These are phyloP conservation scores for Nomada hirtipes DNA, from an alignment of 2,888 invertebrate genomes.

Conservation along the genomic window DNA sequence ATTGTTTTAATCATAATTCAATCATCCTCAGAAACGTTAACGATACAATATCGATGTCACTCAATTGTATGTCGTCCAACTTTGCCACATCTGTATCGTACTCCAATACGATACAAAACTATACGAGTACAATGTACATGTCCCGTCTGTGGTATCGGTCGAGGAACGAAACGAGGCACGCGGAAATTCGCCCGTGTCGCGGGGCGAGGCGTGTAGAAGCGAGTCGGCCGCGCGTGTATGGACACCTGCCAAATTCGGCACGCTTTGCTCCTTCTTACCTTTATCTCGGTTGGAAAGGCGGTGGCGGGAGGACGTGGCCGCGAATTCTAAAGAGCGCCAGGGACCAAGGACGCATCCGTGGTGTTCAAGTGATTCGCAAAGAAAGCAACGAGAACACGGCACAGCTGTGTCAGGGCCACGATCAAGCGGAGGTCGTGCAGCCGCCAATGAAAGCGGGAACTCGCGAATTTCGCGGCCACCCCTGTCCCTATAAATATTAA, in stretches of 20 bases:
- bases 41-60: too few relatives aligned
- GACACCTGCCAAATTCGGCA: slow-evolving; percentile 74
- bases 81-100: too few relatives aligned
- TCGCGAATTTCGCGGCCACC: slow-evolving; percentile 29
- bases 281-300: slow-evolving; percentile 55
- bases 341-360: slow-evolving; percentile 76
- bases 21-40: too few relatives aligned
- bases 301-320: slow-evolving; percentile 62
- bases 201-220: slow-evolving; percentile 12
- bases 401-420: slow-evolving; percentile 78
- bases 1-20: too few relatives aligned
- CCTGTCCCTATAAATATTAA: slow-evolving; percentile 23
- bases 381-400: slow-evolving; percentile 73
- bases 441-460: slow-evolving; percentile 28
- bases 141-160: neutral
- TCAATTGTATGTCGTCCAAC: too few relatives aligned
- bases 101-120: neutral
- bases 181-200: slow-evolving; percentile 29
- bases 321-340: slow-evolving; percentile 70
- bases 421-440: slow-evolving; percentile 63
- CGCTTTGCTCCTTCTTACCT: slow-evolving; percentile 55
- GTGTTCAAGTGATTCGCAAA: slow-evolving; percentile 74
- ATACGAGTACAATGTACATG: neutral
- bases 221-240: slow-evolving; percentile 69
- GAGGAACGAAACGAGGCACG: slow-evolving; percentile 16